Percentiles rank a stretch among this genome's conserved stretches.
Conservation (phyloP, 2,797 vertebrate genomes). For the Sitta carolinensis region DNA sequence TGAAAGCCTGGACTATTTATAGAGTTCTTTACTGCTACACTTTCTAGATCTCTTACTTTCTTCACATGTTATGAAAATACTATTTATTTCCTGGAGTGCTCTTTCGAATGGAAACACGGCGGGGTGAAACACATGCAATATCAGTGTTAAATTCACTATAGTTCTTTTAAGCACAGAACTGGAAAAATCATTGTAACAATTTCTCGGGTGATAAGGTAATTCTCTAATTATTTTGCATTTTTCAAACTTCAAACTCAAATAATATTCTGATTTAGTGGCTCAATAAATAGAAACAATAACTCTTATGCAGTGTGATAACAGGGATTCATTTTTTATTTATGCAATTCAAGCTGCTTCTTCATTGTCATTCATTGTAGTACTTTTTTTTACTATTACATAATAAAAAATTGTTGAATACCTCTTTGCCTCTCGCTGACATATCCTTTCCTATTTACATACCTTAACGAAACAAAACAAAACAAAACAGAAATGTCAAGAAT, state of each 20-base stretch:
- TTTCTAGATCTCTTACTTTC: background rate
- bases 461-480: background rate
- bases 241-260: background rate
- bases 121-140: background rate
- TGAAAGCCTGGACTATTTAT: background rate
- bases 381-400: background rate
- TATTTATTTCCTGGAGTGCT: background rate
- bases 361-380: background rate
- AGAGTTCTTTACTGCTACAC: background rate
- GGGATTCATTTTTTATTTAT: background rate
- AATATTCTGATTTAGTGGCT: background rate
- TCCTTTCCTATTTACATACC: background rate
- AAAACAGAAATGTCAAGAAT: background rate
- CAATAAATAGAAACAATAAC: background rate
- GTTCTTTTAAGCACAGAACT: background rate
- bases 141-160: background rate
- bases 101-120: background rate
- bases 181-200: background rate
- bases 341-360: background rate
- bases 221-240: background rate
- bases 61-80: background rate
- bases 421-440: background rate
- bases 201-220: background rate
- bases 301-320: background rate
- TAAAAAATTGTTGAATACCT: background rate